Conservation (phyloP, 1,140 invertebrate species). For the Pseudachorutes palmiensis region DNA sequence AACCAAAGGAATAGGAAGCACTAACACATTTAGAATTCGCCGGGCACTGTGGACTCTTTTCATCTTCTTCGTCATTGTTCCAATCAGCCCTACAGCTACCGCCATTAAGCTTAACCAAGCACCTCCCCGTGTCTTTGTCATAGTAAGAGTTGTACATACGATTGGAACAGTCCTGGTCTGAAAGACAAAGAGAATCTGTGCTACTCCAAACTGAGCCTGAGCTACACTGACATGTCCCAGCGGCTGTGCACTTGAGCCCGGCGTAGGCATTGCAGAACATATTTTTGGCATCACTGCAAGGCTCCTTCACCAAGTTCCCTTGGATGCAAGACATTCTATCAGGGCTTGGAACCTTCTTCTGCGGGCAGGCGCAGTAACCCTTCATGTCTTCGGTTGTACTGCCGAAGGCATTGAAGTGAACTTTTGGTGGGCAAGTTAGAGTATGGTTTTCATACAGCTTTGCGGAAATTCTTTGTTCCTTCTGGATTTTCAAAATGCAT, state of each 20-base stretch:
- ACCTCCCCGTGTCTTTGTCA: neutral
- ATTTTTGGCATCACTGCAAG: neutral
- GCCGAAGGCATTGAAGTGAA: no score
- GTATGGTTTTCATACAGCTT: no score
- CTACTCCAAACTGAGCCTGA: neutral
- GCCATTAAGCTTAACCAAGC: neutral
- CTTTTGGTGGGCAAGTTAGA: no score
- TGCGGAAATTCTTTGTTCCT: no score
- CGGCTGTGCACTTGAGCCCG: neutral
- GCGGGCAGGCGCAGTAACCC: neutral
- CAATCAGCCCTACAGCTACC: neutral
- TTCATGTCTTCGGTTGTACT: no score
- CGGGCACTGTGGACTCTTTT: neutral
- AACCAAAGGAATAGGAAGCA: neutral
- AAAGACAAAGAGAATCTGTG: neutral
- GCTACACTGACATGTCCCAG: neutral
- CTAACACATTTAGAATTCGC: neutral
- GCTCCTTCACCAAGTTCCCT: neutral
- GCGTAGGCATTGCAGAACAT: neutral
- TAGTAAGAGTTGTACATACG: neutral
- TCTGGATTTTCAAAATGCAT: no score
- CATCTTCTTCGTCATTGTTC: neutral
- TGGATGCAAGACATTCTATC: neutral
- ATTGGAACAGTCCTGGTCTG: neutral
- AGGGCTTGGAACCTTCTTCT: neutral